Conservation (phyloP, 2,888 invertebrate genomes). For the Hedya salicella region DNA sequence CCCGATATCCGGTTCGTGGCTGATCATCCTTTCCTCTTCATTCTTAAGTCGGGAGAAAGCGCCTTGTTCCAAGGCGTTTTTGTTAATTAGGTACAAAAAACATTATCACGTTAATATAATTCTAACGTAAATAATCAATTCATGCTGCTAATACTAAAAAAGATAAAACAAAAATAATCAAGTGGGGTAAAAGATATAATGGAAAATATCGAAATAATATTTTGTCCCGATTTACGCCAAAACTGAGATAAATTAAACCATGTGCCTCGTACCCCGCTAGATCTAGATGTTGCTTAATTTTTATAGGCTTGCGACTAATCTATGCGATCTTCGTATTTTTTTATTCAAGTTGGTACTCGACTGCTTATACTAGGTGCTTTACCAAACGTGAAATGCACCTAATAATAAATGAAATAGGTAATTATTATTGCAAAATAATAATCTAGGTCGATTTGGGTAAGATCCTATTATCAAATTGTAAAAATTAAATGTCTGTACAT, state of each 20-base stretch:
- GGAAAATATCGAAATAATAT: not conserved
- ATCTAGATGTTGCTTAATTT: not conserved
- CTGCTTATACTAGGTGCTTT: too few species aligned
- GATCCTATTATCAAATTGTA: too few species aligned
- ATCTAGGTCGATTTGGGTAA: too few species aligned
- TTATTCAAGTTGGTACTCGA: too few species aligned
- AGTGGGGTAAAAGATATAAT: not conserved
- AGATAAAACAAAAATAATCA: too few species aligned
- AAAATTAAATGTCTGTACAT: too few species aligned
- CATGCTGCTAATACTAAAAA: too few species aligned
- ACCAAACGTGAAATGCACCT: too few species aligned
- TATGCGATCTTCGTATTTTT: too few species aligned
- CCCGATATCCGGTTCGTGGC: slow-evolving; percentile 35
- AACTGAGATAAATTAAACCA: not conserved
- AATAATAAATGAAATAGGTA: too few species aligned
- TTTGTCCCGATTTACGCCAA: not conserved
- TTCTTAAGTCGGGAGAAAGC: slow-evolving; percentile 46
- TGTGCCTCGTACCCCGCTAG: not conserved
- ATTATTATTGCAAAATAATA: too few species aligned
- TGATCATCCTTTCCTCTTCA: slow-evolving; percentile 52
- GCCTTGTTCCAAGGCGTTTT: slow-evolving; percentile 53
- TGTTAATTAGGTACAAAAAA: slow-evolving; percentile 43
- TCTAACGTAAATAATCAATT: not conserved
- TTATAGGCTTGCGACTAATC: too few species aligned
- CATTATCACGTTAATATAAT: not conserved